A percentile compares a stretch with the other conserved stretches of the same genome.
These are phyloP conservation scores for Mythimna albipuncta DNA, from an alignment of 2,888 invertebrate genomes.

Conservation along the genomic window DNA sequence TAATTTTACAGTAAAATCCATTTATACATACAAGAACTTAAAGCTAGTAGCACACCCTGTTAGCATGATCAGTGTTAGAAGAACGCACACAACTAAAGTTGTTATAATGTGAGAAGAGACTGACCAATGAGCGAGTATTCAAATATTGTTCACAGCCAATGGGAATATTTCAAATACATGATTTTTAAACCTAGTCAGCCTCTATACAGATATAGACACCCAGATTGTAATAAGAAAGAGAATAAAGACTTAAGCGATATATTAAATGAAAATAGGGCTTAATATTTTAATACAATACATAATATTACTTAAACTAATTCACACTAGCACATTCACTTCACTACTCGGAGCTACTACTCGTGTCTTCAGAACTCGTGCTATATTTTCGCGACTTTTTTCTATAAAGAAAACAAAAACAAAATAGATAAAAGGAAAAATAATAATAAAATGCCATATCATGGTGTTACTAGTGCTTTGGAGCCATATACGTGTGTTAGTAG, in stretches of 20 bases:
- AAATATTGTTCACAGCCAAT: conserved; percentile 62
- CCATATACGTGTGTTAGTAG: conserved; percentile 29
- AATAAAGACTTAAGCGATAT: conserved; percentile 63
- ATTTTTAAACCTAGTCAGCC: conserved; percentile 55
- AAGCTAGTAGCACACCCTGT: conserved; percentile 82
- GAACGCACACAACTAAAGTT: conserved; percentile 64
- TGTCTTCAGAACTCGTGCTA: conserved; percentile 88
- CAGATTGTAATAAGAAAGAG: conserved; percentile 59
- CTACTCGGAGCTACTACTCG: conserved; percentile 87
- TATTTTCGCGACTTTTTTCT: conserved; percentile 89
- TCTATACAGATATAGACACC: conserved; percentile 48
- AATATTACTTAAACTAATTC: conserved; percentile 76
- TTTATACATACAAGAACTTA: conserved; percentile 25
- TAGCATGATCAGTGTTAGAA: conserved; percentile 71
- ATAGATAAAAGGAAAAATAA: conserved; percentile 72
- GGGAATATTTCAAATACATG: conserved; percentile 35
- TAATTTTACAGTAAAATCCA: conserved; percentile 4
- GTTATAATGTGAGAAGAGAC: conserved; percentile 53
- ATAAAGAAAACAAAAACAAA: conserved; percentile 85
- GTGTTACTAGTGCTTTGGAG: conserved; percentile 38
- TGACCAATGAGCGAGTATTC: conserved; percentile 50
- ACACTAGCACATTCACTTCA: conserved; percentile 81
- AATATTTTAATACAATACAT: conserved; percentile 72
- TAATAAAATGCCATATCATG: conserved; percentile 70
- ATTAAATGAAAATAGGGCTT: conserved; percentile 68